phyloP scores from a whole-genome alignment of 2,113 vertebrate genomes.

The Mixornis gularis region DNA sequence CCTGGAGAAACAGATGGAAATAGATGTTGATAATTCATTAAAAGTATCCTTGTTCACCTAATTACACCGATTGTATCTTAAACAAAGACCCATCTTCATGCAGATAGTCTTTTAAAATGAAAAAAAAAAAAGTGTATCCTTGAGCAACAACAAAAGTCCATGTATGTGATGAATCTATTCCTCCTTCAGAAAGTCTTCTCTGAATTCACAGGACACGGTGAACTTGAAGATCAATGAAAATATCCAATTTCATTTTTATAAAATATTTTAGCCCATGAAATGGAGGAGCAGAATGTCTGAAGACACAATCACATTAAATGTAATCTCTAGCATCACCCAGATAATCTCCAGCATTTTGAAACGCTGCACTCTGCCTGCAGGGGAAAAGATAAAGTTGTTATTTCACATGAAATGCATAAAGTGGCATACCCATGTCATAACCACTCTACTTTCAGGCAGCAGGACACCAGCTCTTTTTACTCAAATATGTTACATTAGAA shows the following conservation, averaged over 20 bases:
- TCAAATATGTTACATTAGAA: not conserved
- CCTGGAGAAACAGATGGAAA: not conserved
- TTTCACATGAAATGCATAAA: conserved; percentile 1
- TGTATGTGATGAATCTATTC: not conserved
- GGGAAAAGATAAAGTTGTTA: conserved; percentile 25
- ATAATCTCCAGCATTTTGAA: conserved; percentile 67
- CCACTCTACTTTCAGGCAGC: not conserved
- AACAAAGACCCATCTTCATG: not conserved
- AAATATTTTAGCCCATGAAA: conserved; percentile 49
- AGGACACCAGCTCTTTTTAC: not conserved
- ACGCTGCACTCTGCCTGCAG: conserved; percentile 30
- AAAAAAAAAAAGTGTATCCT: not conserved
- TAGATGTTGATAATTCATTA: not conserved
- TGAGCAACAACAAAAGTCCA: not conserved
- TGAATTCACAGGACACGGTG: conserved; percentile 20
- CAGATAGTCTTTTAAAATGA: not conserved
- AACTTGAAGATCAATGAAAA: not conserved
- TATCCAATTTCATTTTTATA: conserved; percentile 33
- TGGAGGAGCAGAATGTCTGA: conserved; percentile 34
- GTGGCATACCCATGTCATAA: not conserved
- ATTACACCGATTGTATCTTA: conserved; percentile 19
- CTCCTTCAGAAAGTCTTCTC: conserved; percentile 34
- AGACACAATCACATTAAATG: conserved; percentile 40
- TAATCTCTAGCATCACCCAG: conserved; percentile 38
- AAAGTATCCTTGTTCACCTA: conserved; percentile 26